phyloP scores from a whole-genome alignment of 2,113 vertebrate genomes.

The Pelodiscus sinensis region DNA sequence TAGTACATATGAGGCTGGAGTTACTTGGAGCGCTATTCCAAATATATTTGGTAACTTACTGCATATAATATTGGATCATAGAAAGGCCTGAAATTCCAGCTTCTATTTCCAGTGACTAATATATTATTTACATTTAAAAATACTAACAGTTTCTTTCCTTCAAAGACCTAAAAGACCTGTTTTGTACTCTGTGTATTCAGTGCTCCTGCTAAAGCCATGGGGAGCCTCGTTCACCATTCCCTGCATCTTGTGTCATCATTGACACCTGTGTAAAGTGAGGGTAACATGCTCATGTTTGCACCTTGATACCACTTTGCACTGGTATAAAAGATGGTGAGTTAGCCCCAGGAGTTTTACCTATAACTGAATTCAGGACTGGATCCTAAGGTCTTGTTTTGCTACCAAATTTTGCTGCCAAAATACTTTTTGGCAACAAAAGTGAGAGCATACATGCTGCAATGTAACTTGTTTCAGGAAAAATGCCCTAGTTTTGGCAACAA shows the following conservation, averaged over 20 bases:
- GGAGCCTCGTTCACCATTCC: background rate
- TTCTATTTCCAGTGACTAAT: background rate
- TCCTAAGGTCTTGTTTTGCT: background rate
- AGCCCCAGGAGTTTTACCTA: background rate
- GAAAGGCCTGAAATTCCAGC: background rate
- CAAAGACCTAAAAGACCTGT: constrained; percentile 2
- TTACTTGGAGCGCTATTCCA: background rate
- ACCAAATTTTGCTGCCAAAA: no score
- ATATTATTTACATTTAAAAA: background rate
- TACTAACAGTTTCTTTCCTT: background rate
- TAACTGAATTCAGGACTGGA: background rate
- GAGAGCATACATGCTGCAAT: no score
- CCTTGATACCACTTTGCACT: background rate
- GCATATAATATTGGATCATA: background rate
- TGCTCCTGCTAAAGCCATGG: background rate
- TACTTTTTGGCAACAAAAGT: no score
- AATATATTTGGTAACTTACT: background rate
- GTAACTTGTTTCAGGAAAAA: no score
- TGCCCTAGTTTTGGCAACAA: no score
- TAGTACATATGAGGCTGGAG: background rate
- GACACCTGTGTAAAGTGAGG: background rate
- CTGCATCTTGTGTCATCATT: background rate
- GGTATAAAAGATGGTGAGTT: background rate
- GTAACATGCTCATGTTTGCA: background rate
- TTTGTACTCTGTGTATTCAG: background rate